phyloP scores from a whole-genome alignment of 2,888 invertebrate species.

The Trypoxylon attenuatum region DNA sequence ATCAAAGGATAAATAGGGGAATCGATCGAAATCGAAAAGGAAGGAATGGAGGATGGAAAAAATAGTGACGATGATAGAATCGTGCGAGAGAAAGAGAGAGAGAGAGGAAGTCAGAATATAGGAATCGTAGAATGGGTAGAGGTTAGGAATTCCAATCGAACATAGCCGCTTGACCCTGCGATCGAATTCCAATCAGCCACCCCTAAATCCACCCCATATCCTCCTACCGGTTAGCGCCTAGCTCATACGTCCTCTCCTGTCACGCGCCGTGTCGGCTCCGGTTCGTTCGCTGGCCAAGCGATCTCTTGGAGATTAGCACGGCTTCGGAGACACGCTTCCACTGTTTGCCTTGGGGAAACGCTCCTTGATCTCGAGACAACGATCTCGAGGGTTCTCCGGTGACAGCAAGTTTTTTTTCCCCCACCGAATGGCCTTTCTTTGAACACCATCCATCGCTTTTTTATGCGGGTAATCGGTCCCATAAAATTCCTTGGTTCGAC shows the following conservation, averaged over 20 bases:
- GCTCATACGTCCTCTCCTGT: background rate
- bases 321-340: conserved; percentile 19
- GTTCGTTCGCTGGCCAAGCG: conserved; percentile 14
- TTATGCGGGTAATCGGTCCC: too few species aligned
- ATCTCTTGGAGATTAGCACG: conserved; percentile 47
- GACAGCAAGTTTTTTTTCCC: background rate
- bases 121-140: conserved; percentile 41
- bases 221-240: background rate
- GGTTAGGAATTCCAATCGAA: conserved; percentile 65
- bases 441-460: background rate
- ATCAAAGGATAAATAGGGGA: background rate
- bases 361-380: conserved; percentile 21
- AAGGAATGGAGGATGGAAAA: background rate
- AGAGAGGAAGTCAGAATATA: conserved; percentile 21
- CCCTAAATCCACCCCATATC: conserved; percentile 36
- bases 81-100: conserved; percentile 2
- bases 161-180: conserved; percentile 64
- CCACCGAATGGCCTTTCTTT: background rate
- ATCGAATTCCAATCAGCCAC: conserved; percentile 68
- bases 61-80: too few species aligned
- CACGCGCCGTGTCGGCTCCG: conserved; percentile 30
- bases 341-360: conserved; percentile 26
- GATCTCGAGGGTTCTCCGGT: background rate
- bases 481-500: too few species aligned
- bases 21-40: background rate